phyloP scores from a whole-genome alignment of 2,113 vertebrate genomes.

The Halcyon senegalensis region DNA sequence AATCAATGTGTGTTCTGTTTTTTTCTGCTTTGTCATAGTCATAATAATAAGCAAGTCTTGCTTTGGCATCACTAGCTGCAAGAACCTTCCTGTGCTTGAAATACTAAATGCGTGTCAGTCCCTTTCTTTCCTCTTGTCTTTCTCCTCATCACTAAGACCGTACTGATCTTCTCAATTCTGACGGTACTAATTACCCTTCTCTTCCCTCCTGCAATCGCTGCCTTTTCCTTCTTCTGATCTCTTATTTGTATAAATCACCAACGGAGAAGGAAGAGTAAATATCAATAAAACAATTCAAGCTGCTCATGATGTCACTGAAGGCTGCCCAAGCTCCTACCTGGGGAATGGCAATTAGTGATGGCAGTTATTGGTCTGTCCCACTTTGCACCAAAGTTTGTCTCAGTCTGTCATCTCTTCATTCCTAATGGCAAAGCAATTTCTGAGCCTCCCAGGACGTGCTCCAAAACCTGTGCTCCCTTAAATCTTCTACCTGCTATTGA shows the following conservation, averaged over 20 bases:
- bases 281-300: neutral
- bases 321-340: neutral
- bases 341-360: neutral
- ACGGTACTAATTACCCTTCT: constrained; percentile 7
- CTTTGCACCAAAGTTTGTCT: neutral
- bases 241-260: constrained; percentile 32
- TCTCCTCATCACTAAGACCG: neutral
- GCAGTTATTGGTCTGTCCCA: neutral
- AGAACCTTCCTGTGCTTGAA: constrained; percentile 66
- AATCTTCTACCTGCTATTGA: neutral
- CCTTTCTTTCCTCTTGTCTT: constrained; percentile 24
- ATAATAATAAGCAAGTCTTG: constrained; percentile 65
- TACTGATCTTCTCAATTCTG: constrained; percentile 19
- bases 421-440: neutral
- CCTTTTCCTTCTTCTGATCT: constrained; percentile 30
- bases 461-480: neutral
- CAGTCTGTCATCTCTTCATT: neutral
- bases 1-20: constrained; percentile 51
- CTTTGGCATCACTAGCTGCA: constrained; percentile 29
- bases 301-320: neutral
- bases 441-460: neutral
- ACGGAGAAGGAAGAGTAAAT: constrained; percentile 50
- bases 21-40: constrained; percentile 80
- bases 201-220: neutral
- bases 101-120: constrained; percentile 32